Base-by-base conservation (phyloP, 1,140 invertebrate species). In the Cardiocondyla obscurior region DNA sequence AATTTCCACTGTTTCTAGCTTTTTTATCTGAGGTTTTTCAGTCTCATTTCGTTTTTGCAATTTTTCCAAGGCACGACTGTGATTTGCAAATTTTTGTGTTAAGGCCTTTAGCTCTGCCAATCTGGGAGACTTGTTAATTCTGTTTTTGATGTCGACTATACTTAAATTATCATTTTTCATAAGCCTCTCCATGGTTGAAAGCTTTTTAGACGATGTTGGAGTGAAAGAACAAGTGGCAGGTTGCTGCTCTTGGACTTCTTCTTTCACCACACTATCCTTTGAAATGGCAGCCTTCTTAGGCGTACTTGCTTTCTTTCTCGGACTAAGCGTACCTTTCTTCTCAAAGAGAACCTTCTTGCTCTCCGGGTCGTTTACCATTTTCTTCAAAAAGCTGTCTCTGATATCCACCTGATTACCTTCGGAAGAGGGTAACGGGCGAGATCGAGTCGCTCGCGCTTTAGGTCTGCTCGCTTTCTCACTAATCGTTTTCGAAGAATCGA, bases 1-100 rank as follows among this genome's bases (percentile, higher is more conserved):
- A 86, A 97, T 91, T 91, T 97, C 95, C 90, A 97, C 96, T 25
- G 95, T 95, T 73, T 96, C 95, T 88, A 97, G 97, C 88, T 96
- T 95, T 89, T 96, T 95, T 0, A 97, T 94, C 74, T 95, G 95
- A 16, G 95, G 89, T 85, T 89, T 92, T 69, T 94, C 89, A 6
- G 39, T 16, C 1, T 88, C 90, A 67, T 88, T 93, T 81, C 88
- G 91, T 60, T 82, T 85, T 22, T 94, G 92, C 67, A 93, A 88
- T 84, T 94, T 93, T 86, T 92, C 94, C 58, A 95, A 91, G 83
- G 95, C 94, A 53, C 94, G 92, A 69, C 95, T 95, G 12, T 91
- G 93, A 28, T 94, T 92, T 22, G 93, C 93, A 16, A 97, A 95
- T 33, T 95, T 94, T 2, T 94, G 84, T 94, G 97, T 95, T 12